phyloP scores from a whole-genome alignment of 2,888 invertebrate genomes.

The Cylloceria caligata region DNA sequence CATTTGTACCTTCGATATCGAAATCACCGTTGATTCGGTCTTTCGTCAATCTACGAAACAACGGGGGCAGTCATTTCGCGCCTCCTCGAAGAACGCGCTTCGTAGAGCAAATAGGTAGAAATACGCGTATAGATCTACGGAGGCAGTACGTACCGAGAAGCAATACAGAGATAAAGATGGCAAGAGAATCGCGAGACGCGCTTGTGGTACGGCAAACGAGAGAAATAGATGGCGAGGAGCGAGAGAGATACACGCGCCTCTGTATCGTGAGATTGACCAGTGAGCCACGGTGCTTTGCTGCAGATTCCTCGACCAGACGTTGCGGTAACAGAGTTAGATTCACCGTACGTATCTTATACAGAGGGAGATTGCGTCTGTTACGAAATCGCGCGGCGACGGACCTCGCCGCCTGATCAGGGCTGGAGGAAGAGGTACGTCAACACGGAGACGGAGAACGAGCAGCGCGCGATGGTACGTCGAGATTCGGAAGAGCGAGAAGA shows the following conservation, averaged over 20 bases:
- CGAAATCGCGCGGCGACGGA: conserved; percentile 54
- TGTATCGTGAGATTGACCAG: conserved; percentile 9
- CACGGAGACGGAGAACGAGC: neutral
- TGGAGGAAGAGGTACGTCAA: conserved; percentile 47
- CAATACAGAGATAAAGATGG: conserved; percentile 33
- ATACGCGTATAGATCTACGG: conserved; percentile 19
- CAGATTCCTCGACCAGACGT: neutral
- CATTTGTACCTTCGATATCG: neutral
- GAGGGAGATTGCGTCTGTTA: conserved; percentile 41
- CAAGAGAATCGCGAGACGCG: conserved; percentile 40
- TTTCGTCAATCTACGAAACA: conserved; percentile 42
- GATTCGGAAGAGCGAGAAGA: conserved; percentile 23
- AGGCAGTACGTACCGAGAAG: conserved; percentile 5
- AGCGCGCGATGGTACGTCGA: neutral
- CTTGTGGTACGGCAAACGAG: neutral
- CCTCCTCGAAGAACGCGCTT: conserved; percentile 56
- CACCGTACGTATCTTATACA: neutral
- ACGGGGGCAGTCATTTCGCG: conserved; percentile 42
- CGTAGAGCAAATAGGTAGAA: conserved; percentile 53
- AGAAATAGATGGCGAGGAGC: neutral
- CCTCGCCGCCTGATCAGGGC: conserved; percentile 56
- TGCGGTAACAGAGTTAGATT: conserved; percentile 21
- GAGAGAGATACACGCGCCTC: conserved; percentile 1
- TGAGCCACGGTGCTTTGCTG: neutral
- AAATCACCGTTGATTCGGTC: neutral